Conservation (phyloP, 2,797 vertebrate genomes). For the Syncerus caffer region DNA sequence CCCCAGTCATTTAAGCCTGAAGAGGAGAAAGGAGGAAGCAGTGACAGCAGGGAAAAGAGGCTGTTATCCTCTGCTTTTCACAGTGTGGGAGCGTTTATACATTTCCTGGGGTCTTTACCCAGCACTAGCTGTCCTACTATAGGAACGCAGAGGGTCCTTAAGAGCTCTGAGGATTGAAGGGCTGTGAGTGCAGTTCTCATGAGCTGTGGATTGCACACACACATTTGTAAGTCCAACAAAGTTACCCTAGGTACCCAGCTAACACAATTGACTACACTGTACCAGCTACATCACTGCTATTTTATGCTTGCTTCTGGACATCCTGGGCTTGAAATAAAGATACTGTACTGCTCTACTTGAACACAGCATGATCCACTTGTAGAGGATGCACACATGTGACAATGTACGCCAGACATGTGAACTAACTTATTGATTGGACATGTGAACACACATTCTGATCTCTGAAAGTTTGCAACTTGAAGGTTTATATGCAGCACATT, state of each 20-base stretch:
- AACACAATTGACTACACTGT: background rate
- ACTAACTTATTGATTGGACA: background rate
- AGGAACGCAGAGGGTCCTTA: background rate
- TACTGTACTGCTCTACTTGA: background rate
- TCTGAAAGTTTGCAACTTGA: background rate
- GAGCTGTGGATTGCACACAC: rapidly evolving
- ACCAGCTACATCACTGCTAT: background rate
- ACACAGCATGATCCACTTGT: background rate
- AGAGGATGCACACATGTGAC: background rate
- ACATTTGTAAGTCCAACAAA: background rate
- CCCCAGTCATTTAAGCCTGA: background rate
- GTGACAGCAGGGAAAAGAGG: background rate
- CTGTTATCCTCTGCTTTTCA: background rate
- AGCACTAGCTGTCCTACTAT: background rate
- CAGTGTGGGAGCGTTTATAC: background rate
- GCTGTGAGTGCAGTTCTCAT: rapidly evolving
- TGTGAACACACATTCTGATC: background rate
- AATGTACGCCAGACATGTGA: background rate
- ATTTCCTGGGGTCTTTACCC: background rate
- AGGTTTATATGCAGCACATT: background rate
- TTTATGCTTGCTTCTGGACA: background rate
- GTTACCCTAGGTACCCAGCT: background rate
- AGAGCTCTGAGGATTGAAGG: background rate
- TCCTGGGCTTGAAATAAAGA: background rate
- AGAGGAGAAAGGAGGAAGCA: background rate